Evolutionary conservation across 2,888 invertebrate species (phyloP).

Genomic region (Chrysolina americana): DNA sequence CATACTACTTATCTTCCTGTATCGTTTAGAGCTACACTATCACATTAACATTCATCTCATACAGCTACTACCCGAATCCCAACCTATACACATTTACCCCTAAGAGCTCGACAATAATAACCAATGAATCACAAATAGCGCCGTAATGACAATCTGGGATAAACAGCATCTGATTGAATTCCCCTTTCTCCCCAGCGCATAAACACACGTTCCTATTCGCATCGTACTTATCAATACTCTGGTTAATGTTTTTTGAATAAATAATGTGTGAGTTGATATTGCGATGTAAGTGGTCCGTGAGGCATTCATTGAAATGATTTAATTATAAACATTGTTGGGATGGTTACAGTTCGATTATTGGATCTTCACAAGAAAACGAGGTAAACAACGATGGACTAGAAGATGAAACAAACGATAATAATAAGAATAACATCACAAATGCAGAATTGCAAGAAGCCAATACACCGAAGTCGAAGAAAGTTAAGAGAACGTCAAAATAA

Average conservation of each 20-base stretch:
- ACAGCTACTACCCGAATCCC: constrained; percentile 11
- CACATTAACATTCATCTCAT: constrained; percentile 31
- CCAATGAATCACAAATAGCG: constrained; percentile 65
- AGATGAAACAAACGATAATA: too few species aligned
- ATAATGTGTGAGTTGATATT: constrained; percentile 1
- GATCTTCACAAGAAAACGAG: too few species aligned
- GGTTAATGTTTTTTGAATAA: constrained; percentile 22
- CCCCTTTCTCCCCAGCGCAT: constrained; percentile 53
- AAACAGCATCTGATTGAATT: constrained; percentile 66
- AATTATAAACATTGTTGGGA: too few species aligned
- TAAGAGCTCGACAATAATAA: constrained; percentile 52
- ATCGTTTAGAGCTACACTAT: background rate
- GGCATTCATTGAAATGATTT: too few species aligned
- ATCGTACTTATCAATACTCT: constrained; percentile 20
- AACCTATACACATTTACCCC: constrained; percentile 22
- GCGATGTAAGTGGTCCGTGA: too few species aligned
- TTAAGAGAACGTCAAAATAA: too few species aligned
- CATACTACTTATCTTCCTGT: too few species aligned
- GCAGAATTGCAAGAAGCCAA: too few species aligned
- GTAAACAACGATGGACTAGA: too few species aligned
- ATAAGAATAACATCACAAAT: too few species aligned
- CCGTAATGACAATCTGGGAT: constrained; percentile 64
- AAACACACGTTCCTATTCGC: constrained; percentile 31
- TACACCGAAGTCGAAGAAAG: too few species aligned
- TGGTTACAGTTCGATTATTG: too few species aligned